Evolutionary conservation across 2,888 invertebrate genomes (phyloP).

Genomic region (Drymonia ruficornis): DNA sequence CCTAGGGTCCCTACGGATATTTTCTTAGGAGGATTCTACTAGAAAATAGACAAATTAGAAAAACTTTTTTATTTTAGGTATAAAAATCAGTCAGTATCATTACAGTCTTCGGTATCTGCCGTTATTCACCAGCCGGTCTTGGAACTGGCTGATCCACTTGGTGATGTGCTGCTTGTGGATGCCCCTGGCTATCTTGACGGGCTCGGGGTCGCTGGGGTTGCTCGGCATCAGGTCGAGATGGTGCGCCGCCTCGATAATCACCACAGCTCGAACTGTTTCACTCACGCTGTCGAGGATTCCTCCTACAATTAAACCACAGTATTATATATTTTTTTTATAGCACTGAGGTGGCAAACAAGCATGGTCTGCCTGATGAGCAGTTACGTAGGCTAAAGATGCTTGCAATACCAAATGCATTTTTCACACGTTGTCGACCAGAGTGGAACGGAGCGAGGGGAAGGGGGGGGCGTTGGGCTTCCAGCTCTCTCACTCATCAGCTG

Average conservation of each 20-base stretch:
- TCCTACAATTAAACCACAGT: conserved; percentile 48
- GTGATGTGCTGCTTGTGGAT: conserved; percentile 86
- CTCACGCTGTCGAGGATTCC: conserved; percentile 90
- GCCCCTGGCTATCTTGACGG: conserved; percentile 86
- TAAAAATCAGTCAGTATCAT: conserved; percentile 6
- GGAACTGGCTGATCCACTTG: conserved; percentile 81
- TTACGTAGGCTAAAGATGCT: too few relatives aligned
- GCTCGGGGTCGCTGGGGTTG: conserved; percentile 86
- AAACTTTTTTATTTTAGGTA: not conserved
- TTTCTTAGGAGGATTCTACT: too few relatives aligned
- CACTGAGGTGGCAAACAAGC: too few relatives aligned
- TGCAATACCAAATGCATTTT: too few relatives aligned
- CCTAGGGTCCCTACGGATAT: too few relatives aligned
- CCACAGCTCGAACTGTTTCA: conserved; percentile 86
- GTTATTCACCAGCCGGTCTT: conserved; percentile 15
- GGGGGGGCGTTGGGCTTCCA: too few relatives aligned
- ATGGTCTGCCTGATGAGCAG: too few relatives aligned
- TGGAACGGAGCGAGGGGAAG: too few relatives aligned
- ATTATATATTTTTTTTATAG: not conserved
- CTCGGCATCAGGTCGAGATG: conserved; percentile 91
- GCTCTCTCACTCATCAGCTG: too few relatives aligned
- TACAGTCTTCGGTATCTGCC: conserved; percentile 18
- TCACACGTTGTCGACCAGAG: too few relatives aligned
- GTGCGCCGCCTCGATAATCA: conserved; percentile 93
- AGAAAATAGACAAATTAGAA: too few relatives aligned